A percentile compares a stretch with the other conserved stretches of the same genome.
These are phyloP conservation scores for Gallinago media DNA, from an alignment of 2,113 vertebrate species.

Conservation along the genomic window DNA sequence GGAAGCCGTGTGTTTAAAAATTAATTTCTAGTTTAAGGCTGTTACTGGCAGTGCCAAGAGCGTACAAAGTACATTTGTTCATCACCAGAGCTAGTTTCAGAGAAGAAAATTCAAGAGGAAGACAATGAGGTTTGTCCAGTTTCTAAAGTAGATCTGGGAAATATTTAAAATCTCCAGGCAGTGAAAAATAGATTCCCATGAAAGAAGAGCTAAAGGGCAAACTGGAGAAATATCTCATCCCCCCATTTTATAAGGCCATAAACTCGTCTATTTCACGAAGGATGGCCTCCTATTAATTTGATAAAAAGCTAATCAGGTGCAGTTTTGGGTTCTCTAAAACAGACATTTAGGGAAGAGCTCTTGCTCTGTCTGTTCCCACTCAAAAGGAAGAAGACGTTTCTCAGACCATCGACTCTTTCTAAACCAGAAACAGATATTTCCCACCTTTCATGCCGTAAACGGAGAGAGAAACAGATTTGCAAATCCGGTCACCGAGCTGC, in stretches of 20 bases:
- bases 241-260: neutral
- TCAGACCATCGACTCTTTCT: neutral
- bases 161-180: constrained; percentile 7
- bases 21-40: constrained; percentile 72
- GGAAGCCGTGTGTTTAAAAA: constrained; percentile 71
- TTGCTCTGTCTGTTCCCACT: neutral
- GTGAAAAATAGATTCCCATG: constrained; percentile 26
- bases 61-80: constrained; percentile 61
- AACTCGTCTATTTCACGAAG: constrained; percentile 2
- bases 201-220: constrained; percentile 45
- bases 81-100: constrained; percentile 37
- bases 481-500: constrained; percentile 24
- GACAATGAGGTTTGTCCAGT: constrained; percentile 41
- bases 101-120: constrained; percentile 48
- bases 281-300: constrained; percentile 27
- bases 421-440: constrained; percentile 44
- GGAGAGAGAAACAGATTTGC: constrained; percentile 18
- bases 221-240: constrained; percentile 29
- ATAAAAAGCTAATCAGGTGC: constrained; percentile 4
- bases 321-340: constrained; percentile 12
- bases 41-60: constrained; percentile 50
- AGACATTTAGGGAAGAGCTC: constrained; percentile 12
- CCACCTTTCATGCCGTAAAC: neutral
- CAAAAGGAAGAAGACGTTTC: constrained; percentile 23
- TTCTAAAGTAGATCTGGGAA: constrained; percentile 46